phyloP scores from a whole-genome alignment of 2,797 vertebrate species.

The Xerus rutilus region DNA sequence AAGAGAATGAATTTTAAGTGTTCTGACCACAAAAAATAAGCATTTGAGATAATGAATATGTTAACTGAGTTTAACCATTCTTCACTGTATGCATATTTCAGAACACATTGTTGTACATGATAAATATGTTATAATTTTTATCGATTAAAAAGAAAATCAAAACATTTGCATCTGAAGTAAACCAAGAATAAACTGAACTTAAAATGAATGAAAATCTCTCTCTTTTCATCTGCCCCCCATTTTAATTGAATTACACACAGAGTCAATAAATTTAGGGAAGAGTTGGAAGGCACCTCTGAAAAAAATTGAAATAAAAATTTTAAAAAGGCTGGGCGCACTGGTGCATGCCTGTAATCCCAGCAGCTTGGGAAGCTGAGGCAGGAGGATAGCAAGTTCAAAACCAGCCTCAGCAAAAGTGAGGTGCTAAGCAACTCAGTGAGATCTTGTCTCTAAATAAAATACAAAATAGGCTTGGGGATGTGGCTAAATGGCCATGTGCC shows the following conservation, averaged over 20 bases:
- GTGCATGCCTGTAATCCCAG: too few species aligned
- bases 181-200: background rate
- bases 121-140: background rate
- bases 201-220: background rate
- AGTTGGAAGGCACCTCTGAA: background rate
- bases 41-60: background rate
- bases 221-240: background rate
- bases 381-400: too few species aligned
- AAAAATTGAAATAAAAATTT: background rate
- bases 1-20: background rate
- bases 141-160: background rate
- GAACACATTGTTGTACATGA: background rate
- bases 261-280: background rate
- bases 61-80: background rate
- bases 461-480: too few species aligned
- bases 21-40: background rate
- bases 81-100: background rate
- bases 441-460: too few species aligned
- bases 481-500: too few species aligned
- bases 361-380: too few species aligned
- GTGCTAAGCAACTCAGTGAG: too few species aligned
- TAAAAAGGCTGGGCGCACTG: too few species aligned
- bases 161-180: background rate
- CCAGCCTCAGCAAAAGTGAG: too few species aligned
- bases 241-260: background rate